Evolutionary conservation across 1,140 invertebrate species (phyloP).

Genomic region (Psilanteris sp.): DNA sequence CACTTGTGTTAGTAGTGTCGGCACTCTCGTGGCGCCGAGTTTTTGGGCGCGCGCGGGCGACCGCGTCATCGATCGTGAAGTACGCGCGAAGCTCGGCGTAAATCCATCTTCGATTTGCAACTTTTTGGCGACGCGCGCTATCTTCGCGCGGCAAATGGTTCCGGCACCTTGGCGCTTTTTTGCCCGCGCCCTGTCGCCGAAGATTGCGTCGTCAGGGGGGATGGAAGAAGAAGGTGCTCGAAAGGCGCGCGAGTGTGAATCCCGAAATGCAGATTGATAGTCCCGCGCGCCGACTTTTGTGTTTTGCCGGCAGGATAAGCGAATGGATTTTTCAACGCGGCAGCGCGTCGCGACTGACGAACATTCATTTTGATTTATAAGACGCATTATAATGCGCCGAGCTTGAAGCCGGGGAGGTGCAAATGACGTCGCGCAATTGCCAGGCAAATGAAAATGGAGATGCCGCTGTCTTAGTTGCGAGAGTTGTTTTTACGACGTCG

Average conservation of each 20-base stretch:
- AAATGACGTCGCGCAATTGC: constrained; percentile 53
- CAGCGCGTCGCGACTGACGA: constrained; percentile 42
- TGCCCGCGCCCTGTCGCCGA: not conserved
- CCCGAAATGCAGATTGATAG: constrained; percentile 48
- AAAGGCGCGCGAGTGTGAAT: constrained; percentile 26
- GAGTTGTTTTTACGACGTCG: constrained; percentile 4
- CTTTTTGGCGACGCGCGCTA: constrained; percentile 21
- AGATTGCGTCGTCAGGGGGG: not conserved
- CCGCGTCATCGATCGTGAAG: constrained; percentile 47
- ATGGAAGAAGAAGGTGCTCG: not conserved
- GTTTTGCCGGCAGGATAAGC: constrained; percentile 23
- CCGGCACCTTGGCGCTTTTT: constrained; percentile 17
- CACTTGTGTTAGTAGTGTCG: no score
- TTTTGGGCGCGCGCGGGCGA: no score
- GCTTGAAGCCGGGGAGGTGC: constrained; percentile 30
- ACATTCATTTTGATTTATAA: constrained; percentile 58
- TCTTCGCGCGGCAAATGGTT: constrained; percentile 16
- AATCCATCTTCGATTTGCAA: constrained; percentile 52
- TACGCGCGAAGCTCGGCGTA: constrained; percentile 33
- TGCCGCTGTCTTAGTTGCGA: constrained; percentile 19
- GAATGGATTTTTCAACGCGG: constrained; percentile 39
- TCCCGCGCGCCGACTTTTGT: constrained; percentile 25
- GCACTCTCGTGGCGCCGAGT: no score
- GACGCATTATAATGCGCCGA: constrained; percentile 34
- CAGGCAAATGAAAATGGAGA: constrained; percentile 53